Conservation (phyloP, 1,140 invertebrate species). For the Aphelenchoides fujianensis region DNA sequence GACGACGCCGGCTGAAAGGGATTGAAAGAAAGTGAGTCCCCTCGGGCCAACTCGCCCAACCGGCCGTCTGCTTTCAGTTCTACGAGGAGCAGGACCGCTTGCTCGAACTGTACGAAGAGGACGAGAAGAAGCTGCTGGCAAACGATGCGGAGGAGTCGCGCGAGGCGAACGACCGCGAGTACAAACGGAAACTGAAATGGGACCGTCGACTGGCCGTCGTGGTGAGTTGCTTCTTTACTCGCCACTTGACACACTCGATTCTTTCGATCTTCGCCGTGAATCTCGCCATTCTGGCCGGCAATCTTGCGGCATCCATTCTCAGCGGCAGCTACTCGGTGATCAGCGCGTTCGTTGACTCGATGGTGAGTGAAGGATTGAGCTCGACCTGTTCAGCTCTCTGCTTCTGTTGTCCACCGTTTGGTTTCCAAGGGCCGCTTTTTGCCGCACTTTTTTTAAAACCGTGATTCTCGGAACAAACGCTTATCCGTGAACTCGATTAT, state of each 20-base stretch:
- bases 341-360: conserved; percentile 49
- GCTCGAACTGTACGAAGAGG: conserved; percentile 30
- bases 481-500: no score
- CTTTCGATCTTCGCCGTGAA: conserved; percentile 38
- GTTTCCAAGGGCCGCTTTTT: no score
- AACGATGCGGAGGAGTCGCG: conserved; percentile 15
- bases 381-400: no score
- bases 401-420: no score
- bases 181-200: conserved; percentile 2
- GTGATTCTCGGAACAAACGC: no score
- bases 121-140: conserved; percentile 23
- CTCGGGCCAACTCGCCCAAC: not conserved
- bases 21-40: not conserved
- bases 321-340: conserved; percentile 52
- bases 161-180: conserved; percentile 12
- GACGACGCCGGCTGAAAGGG: conserved; percentile 9
- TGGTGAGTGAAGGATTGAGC: no score
- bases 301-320: conserved; percentile 43
- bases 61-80: conserved; percentile 31
- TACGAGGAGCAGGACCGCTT: conserved; percentile 38
- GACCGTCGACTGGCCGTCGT: conserved; percentile 33
- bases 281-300: conserved; percentile 37
- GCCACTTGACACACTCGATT: no score
- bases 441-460: no score
- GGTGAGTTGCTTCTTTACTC: no score